Base-by-base conservation (phyloP, 2,888 invertebrate genomes). In the Drosophila mimica region DNA sequence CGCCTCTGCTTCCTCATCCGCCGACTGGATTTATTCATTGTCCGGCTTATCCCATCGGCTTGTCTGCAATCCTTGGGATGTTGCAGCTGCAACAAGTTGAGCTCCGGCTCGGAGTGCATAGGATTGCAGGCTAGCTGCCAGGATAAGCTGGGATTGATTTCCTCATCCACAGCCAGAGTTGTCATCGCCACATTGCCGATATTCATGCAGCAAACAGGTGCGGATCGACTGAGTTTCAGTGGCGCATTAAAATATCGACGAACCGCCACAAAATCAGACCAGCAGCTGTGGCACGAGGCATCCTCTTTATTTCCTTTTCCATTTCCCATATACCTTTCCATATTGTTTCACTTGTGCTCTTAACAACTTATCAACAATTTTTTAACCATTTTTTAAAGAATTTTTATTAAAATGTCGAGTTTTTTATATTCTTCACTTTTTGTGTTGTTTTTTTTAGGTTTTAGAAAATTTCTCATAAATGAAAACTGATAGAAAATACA, bases 91-190 rank as follows among this genome's bases (percentile, higher is more conserved):
- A 52, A n/a, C n/a, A 4, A 31, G 30, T 13, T 36, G n/a, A 11
- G 28, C 11, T n/a, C n/a, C 1, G 30, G 34, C 2, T 11, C 36
- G 5, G 15, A 25, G 15, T 48, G 34, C 1, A 40, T 28, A 20
- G 76, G 65, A 53, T 53, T 56, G 38, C 30, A 36, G 31, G 78
- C 78, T 8, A 78, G 51, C 9, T 71, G 63, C 77, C 77, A 80
- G 46, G 67, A 67, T 31, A 76, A 52, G 33, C 76, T 80, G n/a
- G 67, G 15, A 4, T 46, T 38, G 25, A 11, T 33, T 15, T 9
- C 33, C 7, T n/a, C 13, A 6, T 15, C 58, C 28, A 3, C 13
- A 2, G 7, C 25, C 0, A 8, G 0, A 15, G 15, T 15, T 17
- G 11, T 46, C 28, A 48, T 34, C 31, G 20, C 15, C 4, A 46